A percentile compares a stretch with the other conserved stretches of the same genome.
phyloP scores from a whole-genome alignment of 2,113 vertebrate genomes.

The Microcebus murinus region DNA sequence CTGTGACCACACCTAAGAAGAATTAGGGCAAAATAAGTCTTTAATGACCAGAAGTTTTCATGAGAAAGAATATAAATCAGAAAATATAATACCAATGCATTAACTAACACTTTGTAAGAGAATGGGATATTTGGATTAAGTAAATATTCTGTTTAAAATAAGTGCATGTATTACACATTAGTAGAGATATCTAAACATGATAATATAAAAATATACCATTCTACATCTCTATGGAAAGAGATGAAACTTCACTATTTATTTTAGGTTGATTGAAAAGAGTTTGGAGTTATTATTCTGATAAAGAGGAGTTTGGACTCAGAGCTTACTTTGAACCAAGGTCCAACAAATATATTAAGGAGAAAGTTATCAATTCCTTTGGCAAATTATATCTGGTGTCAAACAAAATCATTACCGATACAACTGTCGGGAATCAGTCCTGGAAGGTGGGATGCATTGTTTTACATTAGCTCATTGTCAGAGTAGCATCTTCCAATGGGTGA shows the following conservation, averaged over 20 bases:
- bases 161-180: neutral
- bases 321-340: neutral
- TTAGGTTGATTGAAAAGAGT: neutral
- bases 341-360: neutral
- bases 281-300: neutral
- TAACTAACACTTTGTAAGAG: neutral
- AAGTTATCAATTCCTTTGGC: neutral
- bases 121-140: neutral
- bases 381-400: neutral
- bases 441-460: neutral
- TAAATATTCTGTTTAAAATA: conserved; percentile 40
- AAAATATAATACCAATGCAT: neutral
- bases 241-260: neutral
- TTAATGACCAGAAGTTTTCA: neutral
- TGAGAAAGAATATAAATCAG: neutral
- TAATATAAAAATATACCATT: neutral
- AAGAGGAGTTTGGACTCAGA: neutral
- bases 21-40: neutral
- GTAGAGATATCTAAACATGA: neutral
- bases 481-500: neutral
- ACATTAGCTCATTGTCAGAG: neutral
- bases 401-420: neutral
- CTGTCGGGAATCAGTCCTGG: neutral
- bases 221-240: neutral
- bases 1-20: neutral